phyloP scores from a whole-genome alignment of 2,888 invertebrate genomes.

The Quadroppia sp. region DNA sequence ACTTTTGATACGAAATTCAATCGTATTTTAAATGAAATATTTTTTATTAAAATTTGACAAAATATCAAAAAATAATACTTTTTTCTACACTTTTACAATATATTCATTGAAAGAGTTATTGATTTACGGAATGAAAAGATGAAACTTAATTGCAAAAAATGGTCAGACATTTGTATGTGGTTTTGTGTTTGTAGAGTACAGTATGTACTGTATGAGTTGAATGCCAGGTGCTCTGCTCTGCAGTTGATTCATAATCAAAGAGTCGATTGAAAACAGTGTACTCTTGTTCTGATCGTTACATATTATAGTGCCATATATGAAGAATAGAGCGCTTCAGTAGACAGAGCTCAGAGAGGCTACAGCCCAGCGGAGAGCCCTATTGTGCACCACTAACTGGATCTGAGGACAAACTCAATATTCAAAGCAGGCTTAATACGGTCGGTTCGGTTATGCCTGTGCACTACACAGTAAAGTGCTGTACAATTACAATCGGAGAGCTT shows the following conservation, averaged over 20 bases:
- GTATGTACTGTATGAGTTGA: background rate
- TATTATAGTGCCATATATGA: constrained; percentile 19
- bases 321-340: constrained; percentile 23
- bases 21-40: too few species aligned
- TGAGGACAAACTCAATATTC: background rate
- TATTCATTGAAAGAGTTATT: too few species aligned
- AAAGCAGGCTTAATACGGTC: constrained; percentile 24
- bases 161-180: constrained; percentile 15
- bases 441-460: constrained; percentile 11
- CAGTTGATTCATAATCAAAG: constrained; percentile 30
- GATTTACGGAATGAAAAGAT: background rate
- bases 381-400: constrained; percentile 29
- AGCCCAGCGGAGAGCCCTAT: constrained; percentile 28
- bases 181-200: constrained; percentile 14
- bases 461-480: background rate
- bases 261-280: constrained; percentile 25
- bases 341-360: constrained; percentile 17
- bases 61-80: too few species aligned
- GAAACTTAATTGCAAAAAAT: constrained; percentile 20
- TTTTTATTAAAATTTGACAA: too few species aligned
- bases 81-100: too few species aligned
- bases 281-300: constrained; percentile 22
- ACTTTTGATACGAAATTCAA: background rate
- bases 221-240: constrained; percentile 23
- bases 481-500: constrained; percentile 24